A percentile compares a stretch with the other conserved stretches of the same genome.
Conservation (phyloP, 2,888 invertebrate genomes). For the Heliconius aoede region DNA sequence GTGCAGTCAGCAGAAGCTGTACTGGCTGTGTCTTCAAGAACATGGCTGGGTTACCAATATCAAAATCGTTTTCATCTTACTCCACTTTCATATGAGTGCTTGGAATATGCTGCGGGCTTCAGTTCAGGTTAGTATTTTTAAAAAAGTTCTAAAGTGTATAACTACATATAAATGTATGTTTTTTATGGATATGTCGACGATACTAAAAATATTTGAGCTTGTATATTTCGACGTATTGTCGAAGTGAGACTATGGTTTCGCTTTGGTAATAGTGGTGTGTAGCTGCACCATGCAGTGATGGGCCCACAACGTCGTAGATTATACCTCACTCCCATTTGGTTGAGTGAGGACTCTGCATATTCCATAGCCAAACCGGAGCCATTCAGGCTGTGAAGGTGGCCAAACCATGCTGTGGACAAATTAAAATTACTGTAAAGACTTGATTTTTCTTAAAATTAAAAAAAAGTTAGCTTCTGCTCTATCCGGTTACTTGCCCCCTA, state of each 20-base stretch:
- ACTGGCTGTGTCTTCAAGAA: slow-evolving; percentile 97
- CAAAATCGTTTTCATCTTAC: slow-evolving; percentile 98
- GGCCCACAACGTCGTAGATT: slow-evolving; percentile 86
- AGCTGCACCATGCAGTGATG: slow-evolving; percentile 80
- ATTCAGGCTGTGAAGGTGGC: slow-evolving; percentile 86
- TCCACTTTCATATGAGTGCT: slow-evolving; percentile 96
- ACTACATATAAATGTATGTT: no score
- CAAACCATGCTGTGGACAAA: slow-evolving; percentile 86
- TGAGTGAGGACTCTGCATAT: slow-evolving; percentile 86
- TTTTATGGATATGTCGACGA: no score
- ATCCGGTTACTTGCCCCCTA: no score
- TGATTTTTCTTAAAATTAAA: no score
- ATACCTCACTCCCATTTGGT: slow-evolving; percentile 81
- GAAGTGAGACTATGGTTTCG: slow-evolving; percentile 60
- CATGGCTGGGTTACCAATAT: slow-evolving; percentile 99
- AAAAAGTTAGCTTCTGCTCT: no score
- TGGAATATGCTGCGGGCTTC: slow-evolving; percentile 99
- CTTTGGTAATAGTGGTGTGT: slow-evolving; percentile 72
- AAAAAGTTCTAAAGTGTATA: no score
- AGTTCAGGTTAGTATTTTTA: slow-evolving; percentile 82
- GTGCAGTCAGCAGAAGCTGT: slow-evolving; percentile 99
- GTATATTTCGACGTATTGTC: slow-evolving; percentile 67
- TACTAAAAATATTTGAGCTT: background rate
- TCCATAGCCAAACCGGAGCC: slow-evolving; percentile 89
- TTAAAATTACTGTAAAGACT: background rate